Evolutionary conservation across 2,113 vertebrate species (phyloP).

Genomic region (Delphinus delphis): DNA sequence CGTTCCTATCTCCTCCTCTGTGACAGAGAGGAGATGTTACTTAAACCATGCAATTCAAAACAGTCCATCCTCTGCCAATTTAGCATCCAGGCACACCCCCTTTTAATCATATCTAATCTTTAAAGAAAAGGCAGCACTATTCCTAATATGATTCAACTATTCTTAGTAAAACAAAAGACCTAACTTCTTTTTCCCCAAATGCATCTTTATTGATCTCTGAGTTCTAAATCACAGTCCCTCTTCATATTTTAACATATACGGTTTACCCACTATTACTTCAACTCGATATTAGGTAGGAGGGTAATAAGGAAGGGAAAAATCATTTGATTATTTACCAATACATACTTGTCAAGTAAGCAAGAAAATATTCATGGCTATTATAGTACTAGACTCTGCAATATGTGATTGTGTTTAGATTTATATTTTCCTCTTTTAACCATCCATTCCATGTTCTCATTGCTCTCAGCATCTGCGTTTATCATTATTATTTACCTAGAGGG

Average conservation of each 20-base stretch:
- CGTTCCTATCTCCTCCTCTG: background rate
- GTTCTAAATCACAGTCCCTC: background rate
- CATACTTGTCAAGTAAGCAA: background rate
- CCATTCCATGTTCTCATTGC: background rate
- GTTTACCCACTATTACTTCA: background rate
- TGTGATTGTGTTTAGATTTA: background rate
- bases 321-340: background rate
- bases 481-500: background rate
- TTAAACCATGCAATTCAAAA: background rate
- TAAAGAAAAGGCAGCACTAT: background rate
- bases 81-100: rapidly evolving
- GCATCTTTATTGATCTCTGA: background rate
- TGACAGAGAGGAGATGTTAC: background rate
- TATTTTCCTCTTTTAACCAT: background rate
- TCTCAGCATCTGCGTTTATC: background rate
- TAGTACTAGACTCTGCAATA: background rate
- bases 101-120: background rate
- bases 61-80: background rate
- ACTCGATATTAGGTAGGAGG: background rate
- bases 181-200: background rate
- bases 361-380: background rate
- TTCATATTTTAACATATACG: background rate
- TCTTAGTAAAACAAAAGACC: background rate
- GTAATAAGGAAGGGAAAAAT: background rate
- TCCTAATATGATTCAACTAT: background rate